These are phyloP conservation scores for Rhipidura dahli DNA, from an alignment of 2,113 vertebrate species.

Conservation along the genomic window DNA sequence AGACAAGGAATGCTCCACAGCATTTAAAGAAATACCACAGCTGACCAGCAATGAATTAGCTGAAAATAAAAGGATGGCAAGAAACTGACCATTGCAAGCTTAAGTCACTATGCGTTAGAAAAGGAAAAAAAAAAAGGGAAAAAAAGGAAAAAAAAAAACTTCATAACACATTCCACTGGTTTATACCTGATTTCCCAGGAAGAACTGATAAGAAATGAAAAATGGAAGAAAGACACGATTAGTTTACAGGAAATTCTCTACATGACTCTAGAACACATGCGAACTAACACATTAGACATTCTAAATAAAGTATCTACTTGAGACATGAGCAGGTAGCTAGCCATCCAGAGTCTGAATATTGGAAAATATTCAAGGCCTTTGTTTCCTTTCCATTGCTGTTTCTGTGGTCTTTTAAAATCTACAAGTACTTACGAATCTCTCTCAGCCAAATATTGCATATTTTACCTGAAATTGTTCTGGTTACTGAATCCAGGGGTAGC, in stretches of 20 bases:
- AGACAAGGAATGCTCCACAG: constrained; percentile 40
- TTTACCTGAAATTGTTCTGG: not conserved
- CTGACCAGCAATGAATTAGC: constrained; percentile 72
- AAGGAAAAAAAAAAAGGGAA: not conserved
- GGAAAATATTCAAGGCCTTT: not conserved
- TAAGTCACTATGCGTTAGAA: constrained; percentile 61
- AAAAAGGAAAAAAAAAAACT: constrained; percentile 11
- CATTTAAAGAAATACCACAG: constrained; percentile 68
- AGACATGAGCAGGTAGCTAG: constrained; percentile 36
- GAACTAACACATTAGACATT: constrained; percentile 35
- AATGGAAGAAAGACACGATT: constrained; percentile 84
- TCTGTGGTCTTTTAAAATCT: constrained; percentile 12
- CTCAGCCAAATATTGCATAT: not conserved
- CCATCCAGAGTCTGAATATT: constrained; percentile 1
- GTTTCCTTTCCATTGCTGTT: not conserved
- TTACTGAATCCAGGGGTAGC: not conserved
- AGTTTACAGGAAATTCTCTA: constrained; percentile 72
- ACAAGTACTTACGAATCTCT: not conserved
- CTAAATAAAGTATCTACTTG: constrained; percentile 41
- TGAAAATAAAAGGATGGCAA: constrained; percentile 58
- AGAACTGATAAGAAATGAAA: constrained; percentile 93
- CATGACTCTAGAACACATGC: constrained; percentile 65
- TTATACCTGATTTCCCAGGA: constrained; percentile 99
- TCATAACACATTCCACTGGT: constrained; percentile 75
- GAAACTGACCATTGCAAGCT: constrained; percentile 72